These are phyloP conservation scores for Brachionus sp. DNA, from an alignment of 1,140 invertebrate genomes.

Conservation along the genomic window DNA sequence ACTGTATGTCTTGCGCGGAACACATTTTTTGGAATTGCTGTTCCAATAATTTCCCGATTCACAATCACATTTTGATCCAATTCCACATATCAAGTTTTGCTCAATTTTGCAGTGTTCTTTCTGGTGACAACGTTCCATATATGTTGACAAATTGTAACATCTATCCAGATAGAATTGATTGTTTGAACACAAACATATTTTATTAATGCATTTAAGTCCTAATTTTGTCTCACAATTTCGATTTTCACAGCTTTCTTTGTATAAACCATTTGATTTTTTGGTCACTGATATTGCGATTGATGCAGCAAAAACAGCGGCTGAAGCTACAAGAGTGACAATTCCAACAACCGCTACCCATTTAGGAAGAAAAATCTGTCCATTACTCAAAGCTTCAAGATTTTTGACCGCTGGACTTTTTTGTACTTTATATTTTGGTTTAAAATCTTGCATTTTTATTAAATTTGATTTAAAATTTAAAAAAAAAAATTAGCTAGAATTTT, in stretches of 20 bases:
- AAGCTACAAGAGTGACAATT: neutral
- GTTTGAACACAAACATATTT: neutral
- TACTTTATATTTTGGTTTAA: neutral
- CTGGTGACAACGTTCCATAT: neutral
- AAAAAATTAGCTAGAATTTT: neutral
- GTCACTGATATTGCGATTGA: neutral
- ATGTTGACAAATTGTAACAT: neutral
- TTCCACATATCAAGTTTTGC: neutral
- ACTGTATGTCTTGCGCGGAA: neutral
- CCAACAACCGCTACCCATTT: neutral
- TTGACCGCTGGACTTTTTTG: neutral
- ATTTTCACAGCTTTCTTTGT: neutral
- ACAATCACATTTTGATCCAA: neutral
- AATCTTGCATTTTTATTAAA: neutral
- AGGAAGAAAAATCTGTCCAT: neutral
- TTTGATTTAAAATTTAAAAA: neutral
- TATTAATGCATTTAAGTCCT: neutral
- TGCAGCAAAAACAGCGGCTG: neutral
- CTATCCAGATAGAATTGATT: constrained; percentile 2
- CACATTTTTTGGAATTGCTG: neutral
- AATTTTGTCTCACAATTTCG: neutral
- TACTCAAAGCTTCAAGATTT: neutral
- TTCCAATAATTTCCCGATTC: neutral
- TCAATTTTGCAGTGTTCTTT: neutral
- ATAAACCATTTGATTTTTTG: neutral